Conservation (phyloP, 2,113 vertebrate genomes). For the Sula dactylatra region DNA sequence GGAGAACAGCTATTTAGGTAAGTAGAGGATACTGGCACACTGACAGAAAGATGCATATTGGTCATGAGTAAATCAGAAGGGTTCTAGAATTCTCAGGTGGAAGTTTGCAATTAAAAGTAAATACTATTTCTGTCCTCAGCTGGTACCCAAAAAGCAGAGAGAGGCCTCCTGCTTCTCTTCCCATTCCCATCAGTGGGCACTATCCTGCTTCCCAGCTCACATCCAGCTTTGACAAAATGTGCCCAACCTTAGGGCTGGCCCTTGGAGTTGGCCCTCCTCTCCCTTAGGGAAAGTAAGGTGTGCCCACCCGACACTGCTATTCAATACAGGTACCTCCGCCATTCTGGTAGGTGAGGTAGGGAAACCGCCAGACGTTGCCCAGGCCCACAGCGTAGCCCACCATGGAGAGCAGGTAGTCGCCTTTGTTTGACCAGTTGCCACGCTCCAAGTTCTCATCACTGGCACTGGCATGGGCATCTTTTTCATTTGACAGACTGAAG, state of each 20-base stretch:
- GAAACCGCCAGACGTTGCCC: conserved; percentile 96
- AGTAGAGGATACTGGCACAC: background rate
- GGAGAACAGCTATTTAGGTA: background rate
- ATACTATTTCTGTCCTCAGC: background rate
- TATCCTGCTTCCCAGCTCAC: background rate
- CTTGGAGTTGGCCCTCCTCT: background rate
- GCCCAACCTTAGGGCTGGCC: background rate
- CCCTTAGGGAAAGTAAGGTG: background rate
- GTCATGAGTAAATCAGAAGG: background rate
- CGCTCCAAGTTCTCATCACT: conserved; percentile 80
- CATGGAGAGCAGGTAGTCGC: conserved; percentile 91
- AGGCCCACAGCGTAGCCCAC: conserved; percentile 94
- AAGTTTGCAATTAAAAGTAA: background rate
- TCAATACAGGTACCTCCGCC: conserved; percentile 83
- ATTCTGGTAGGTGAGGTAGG: conserved; percentile 91
- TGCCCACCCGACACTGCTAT: background rate
- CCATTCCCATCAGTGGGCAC: background rate
- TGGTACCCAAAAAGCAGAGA: background rate
- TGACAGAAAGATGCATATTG: background rate
- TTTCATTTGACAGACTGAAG: conserved; percentile 47
- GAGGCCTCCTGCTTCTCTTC: background rate
- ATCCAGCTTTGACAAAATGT: background rate
- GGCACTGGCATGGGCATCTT: conserved; percentile 23
- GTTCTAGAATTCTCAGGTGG: background rate
- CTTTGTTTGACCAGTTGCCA: conserved; percentile 91